Percentiles rank a stretch among this genome's conserved stretches.
phyloP scores from a whole-genome alignment of 1,140 invertebrate genomes.

The Drosophila kohkoa region DNA sequence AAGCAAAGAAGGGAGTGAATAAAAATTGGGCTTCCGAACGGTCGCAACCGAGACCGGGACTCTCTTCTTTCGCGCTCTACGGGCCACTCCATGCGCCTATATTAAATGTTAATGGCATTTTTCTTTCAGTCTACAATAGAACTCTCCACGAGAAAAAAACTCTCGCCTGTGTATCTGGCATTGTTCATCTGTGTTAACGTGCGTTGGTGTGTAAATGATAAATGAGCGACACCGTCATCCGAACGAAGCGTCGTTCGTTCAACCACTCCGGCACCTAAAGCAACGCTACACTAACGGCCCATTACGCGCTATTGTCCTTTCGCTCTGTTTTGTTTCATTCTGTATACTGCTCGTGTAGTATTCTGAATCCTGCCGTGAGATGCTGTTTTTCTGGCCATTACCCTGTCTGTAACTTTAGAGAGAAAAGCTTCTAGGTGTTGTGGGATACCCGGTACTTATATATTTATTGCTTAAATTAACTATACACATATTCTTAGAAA shows the following conservation, averaged over 20 bases:
- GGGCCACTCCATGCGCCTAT: slow-evolving; percentile 45
- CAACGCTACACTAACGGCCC: slow-evolving; percentile 71
- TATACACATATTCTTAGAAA: too few relatives aligned
- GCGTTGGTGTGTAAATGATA: slow-evolving; percentile 82
- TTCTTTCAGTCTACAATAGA: slow-evolving; percentile 50
- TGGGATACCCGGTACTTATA: too few relatives aligned
- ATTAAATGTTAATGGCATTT: slow-evolving; percentile 70
- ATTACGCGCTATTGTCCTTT: slow-evolving; percentile 75
- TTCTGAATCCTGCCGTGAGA: slow-evolving; percentile 24
- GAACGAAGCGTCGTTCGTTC: slow-evolving; percentile 26
- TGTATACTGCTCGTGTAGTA: slow-evolving; percentile 5
- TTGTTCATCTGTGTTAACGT: slow-evolving; percentile 70
- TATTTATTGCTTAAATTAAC: too few relatives aligned
- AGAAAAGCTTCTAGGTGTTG: background rate
- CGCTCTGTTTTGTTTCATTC: slow-evolving; percentile 40
- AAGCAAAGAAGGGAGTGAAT: slow-evolving; percentile 7
- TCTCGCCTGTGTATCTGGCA: slow-evolving; percentile 45
- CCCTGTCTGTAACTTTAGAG: background rate
- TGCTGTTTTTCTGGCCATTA: slow-evolving; percentile 36
- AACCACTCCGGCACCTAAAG: slow-evolving; percentile 60
- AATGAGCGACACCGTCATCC: slow-evolving; percentile 68
- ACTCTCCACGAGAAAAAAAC: slow-evolving; percentile 16
- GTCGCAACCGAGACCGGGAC: background rate
- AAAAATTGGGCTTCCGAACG: slow-evolving; percentile 23
- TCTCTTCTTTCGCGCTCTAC: background rate